A percentile compares a stretch with the other conserved stretches of the same genome.
These are phyloP conservation scores for Blastobasis adustella DNA, from an alignment of 2,888 invertebrate species.

Conservation along the genomic window DNA sequence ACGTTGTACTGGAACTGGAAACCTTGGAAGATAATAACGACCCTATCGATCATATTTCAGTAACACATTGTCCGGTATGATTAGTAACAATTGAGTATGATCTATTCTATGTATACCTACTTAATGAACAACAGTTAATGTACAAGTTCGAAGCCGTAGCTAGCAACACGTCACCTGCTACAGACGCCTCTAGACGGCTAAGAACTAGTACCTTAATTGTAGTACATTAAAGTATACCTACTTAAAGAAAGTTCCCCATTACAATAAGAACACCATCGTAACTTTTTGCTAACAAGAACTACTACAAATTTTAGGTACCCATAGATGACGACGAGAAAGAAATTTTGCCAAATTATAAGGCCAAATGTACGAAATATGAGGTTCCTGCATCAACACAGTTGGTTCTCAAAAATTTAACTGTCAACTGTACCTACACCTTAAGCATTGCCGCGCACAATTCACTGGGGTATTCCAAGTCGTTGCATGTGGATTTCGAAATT, in stretches of 20 bases:
- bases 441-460: constrained; percentile 52
- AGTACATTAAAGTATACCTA: too few relatives aligned
- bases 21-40: constrained; percentile 42
- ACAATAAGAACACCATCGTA: too few relatives aligned
- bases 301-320: too few relatives aligned
- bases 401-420: constrained; percentile 29
- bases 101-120: too few relatives aligned
- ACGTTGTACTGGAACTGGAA: constrained; percentile 43
- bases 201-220: too few relatives aligned
- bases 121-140: too few relatives aligned
- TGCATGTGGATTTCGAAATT: constrained; percentile 27
- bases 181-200: too few relatives aligned
- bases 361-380: constrained; percentile 30
- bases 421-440: constrained; percentile 48
- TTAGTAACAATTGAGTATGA: neutral
- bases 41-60: constrained; percentile 43
- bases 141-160: too few relatives aligned
- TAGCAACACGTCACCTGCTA: too few relatives aligned
- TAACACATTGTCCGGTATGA: constrained; percentile 51
- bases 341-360: constrained; percentile 22
- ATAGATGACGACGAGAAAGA: constrained; percentile 10
- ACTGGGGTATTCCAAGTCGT: constrained; percentile 44
- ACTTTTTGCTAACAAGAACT: too few relatives aligned
- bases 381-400: constrained; percentile 29
- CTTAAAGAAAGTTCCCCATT: too few relatives aligned